Base-by-base conservation (phyloP, 2,113 vertebrate genomes). In the Cyprinus carpio region DNA sequence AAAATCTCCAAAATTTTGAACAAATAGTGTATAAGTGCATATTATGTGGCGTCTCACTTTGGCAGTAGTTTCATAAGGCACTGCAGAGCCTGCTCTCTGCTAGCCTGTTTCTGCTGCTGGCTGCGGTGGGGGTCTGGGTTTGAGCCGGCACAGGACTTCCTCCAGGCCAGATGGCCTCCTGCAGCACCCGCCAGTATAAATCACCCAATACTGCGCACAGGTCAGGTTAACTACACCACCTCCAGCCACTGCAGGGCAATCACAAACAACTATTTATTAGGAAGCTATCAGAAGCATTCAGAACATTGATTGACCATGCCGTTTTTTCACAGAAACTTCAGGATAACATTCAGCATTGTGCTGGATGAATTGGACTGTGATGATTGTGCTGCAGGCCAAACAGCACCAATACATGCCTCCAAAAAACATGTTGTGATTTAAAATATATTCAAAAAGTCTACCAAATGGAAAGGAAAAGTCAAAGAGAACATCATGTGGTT, bases 151-250 rank as follows among this genome's bases (percentile, higher is more conserved):
- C n/a, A n/a, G n/a, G 87, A 20, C 88, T 58, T 51, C 98, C 98
- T 1, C 96, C 96, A 0, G 97, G 98, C 98, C 98, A 99, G 83
- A 99, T 95, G 6, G 97, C 96, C 75, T 99, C 97, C 91, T 96
- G 97, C 2, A 99, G 94, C 76, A 97, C 90, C 86, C 89, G 95
- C n/a, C 82, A 99, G 96, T n/a, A 90, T 98, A 99, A 72, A 93
- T 92, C 29, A 96, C 96, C 98, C 98, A 99, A 65, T 94, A 96
- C 82, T 95, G 94, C 51, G 93, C 94, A 84, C 96, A 95, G 0
- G 95, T 97, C 88, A 99, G 90, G 89, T 96, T 97, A 43, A 94
- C 91, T 13, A 98, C 93, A 16, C 93, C 18, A 98, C 96, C 10
- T 99, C 97, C 43, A 99, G 92, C 97, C 97, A 99, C 98, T 99